phyloP scores from a whole-genome alignment of 2,797 vertebrate species.

The Staurois parvus region DNA sequence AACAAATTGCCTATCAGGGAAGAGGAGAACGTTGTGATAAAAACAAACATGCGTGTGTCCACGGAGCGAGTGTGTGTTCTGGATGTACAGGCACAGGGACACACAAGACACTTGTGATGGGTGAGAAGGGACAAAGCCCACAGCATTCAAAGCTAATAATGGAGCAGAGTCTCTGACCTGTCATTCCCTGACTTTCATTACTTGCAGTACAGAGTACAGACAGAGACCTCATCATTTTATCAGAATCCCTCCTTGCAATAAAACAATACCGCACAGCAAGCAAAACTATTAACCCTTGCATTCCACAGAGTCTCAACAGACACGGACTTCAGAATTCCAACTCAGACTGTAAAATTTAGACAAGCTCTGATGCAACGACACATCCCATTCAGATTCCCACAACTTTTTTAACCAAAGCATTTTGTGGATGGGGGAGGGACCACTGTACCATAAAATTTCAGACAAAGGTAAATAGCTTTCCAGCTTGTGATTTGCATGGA shows the following conservation, averaged over 20 bases:
- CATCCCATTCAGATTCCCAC: neutral
- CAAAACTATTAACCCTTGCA: conserved; percentile 48
- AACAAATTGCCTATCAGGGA: conserved; percentile 48
- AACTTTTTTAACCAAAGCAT: too few relatives aligned
- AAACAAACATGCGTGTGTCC: conserved; percentile 17
- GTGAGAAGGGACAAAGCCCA: conserved; percentile 27
- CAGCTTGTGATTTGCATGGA: too few relatives aligned
- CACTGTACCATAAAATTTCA: too few relatives aligned
- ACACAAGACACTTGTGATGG: neutral
- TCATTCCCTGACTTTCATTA: conserved; percentile 51
- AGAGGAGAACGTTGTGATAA: conserved; percentile 21
- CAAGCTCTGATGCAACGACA: neutral
- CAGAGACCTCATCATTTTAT: conserved; percentile 54
- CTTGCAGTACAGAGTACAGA: conserved; percentile 16
- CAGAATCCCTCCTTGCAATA: conserved; percentile 43
- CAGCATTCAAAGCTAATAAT: conserved; percentile 35
- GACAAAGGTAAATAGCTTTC: too few relatives aligned
- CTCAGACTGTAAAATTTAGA: neutral
- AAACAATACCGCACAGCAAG: conserved; percentile 40
- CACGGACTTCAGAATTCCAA: neutral
- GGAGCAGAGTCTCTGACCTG: conserved; percentile 34
- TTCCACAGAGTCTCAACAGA: neutral
- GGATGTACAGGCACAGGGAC: conserved; percentile 1
- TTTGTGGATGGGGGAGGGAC: too few relatives aligned
- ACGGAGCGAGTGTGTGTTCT: conserved; percentile 1